Evolutionary conservation across 2,797 vertebrate species (phyloP).

Genomic region (Anas capensis): DNA sequence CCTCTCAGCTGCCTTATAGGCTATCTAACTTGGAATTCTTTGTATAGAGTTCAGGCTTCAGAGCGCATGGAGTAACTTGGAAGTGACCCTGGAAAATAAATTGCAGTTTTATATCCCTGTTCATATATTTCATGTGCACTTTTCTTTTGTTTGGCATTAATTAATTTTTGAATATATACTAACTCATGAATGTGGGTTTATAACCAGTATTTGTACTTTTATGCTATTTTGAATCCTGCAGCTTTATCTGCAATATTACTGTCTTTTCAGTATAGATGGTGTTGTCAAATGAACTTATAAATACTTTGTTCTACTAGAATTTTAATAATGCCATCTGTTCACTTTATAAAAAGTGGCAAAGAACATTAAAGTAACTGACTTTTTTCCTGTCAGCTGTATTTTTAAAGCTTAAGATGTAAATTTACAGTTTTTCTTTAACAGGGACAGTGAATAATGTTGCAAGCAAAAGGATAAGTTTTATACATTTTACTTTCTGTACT

Average conservation of each 20-base stretch:
- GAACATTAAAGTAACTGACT: not conserved
- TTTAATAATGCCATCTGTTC: conserved; percentile 71
- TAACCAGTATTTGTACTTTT: not conserved
- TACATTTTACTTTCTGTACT: not conserved
- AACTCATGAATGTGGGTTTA: conserved; percentile 18
- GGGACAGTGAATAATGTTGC: not conserved
- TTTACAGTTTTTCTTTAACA: not conserved
- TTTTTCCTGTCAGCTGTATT: conserved; percentile 22
- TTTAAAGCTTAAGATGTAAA: conserved; percentile 25
- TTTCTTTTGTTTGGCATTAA: conserved; percentile 19
- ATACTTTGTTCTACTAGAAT: conserved; percentile 68
- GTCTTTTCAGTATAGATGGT: conserved; percentile 25
- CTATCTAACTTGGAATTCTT: not conserved
- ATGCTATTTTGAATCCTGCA: conserved; percentile 32
- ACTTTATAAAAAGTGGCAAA: conserved; percentile 18
- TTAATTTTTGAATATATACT: not conserved
- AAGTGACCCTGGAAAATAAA: conserved; percentile 32
- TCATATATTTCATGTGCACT: not conserved
- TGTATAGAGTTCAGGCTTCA: not conserved
- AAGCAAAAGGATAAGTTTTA: not conserved
- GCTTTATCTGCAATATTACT: conserved; percentile 42
- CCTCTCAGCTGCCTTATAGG: not conserved
- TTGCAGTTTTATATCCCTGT: not conserved
- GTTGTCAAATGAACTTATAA: conserved; percentile 69
- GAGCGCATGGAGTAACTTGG: conserved; percentile 17